These are phyloP conservation scores for Crocodylus rhombifer DNA, from an alignment of 2,797 vertebrate genomes.

Conservation along the genomic window DNA sequence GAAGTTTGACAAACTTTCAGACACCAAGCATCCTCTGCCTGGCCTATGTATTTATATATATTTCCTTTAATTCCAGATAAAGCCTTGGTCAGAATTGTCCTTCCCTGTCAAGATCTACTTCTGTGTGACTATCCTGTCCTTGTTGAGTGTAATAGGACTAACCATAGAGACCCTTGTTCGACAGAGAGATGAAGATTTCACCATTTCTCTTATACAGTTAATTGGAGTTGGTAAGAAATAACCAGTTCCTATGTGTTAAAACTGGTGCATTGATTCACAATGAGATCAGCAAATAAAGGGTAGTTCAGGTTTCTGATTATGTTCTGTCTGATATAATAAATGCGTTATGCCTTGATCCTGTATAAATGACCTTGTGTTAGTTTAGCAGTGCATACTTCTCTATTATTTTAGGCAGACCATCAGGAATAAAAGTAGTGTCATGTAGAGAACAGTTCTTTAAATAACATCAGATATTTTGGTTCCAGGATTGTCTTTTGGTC, in stretches of 20 bases:
- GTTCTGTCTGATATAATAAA: not conserved
- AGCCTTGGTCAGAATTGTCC: conserved; percentile 86
- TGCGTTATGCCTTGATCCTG: not conserved
- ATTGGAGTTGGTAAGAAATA: conserved; percentile 86
- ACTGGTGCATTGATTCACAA: not conserved
- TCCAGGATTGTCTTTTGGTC: not conserved
- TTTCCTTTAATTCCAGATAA: conserved; percentile 80
- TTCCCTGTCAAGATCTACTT: conserved; percentile 84
- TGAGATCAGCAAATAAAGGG: not conserved
- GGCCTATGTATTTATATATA: too few relatives aligned
- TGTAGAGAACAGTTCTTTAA: not conserved
- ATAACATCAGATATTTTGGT: not conserved
- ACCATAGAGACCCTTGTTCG: conserved; percentile 80
- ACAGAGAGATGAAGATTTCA: conserved; percentile 84
- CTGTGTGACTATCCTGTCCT: conserved; percentile 83
- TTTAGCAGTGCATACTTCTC: not conserved
- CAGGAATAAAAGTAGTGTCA: not conserved
- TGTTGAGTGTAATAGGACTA: conserved; percentile 83
- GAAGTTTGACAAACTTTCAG: too few relatives aligned
- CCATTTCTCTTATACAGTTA: conserved; percentile 87
- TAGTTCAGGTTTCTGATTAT: not conserved
- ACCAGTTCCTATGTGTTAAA: not conserved
- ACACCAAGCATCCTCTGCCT: too few relatives aligned
- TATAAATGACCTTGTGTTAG: not conserved
- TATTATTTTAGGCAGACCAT: not conserved